Conservation (phyloP, 2,113 vertebrate genomes). For the Eurypyga helias region DNA sequence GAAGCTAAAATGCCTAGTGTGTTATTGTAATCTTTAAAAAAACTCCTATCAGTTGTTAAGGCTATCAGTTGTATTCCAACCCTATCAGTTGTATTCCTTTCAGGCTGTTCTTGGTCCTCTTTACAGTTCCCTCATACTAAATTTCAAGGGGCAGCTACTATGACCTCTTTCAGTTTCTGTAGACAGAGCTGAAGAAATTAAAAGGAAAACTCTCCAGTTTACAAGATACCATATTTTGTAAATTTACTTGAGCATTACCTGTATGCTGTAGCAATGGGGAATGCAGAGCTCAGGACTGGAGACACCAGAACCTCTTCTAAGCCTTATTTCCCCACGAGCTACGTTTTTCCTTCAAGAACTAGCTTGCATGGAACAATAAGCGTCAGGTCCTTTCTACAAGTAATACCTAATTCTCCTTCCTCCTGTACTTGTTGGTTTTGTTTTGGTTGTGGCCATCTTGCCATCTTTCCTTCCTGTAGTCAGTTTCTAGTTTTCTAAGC, state of each 20-base stretch:
- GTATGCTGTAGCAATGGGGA: neutral
- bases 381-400: neutral
- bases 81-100: no score
- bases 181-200: neutral
- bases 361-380: neutral
- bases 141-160: neutral
- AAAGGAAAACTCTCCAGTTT: neutral
- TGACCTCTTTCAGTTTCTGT: neutral
- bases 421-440: neutral
- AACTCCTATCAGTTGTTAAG: neutral
- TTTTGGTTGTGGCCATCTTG: neutral
- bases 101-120: neutral
- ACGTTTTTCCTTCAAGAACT: neutral
- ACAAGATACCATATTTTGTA: neutral
- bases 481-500: neutral
- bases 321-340: neutral
- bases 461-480: neutral
- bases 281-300: neutral
- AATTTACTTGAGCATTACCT: neutral
- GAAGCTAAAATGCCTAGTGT: neutral
- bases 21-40: neutral
- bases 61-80: no score
- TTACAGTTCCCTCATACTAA: neutral
- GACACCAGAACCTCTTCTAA: neutral
- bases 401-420: neutral